Percentiles rank a stretch among this genome's conserved stretches.
Conservation (phyloP, 1,140 invertebrate genomes). For the Sycobia sp. region DNA sequence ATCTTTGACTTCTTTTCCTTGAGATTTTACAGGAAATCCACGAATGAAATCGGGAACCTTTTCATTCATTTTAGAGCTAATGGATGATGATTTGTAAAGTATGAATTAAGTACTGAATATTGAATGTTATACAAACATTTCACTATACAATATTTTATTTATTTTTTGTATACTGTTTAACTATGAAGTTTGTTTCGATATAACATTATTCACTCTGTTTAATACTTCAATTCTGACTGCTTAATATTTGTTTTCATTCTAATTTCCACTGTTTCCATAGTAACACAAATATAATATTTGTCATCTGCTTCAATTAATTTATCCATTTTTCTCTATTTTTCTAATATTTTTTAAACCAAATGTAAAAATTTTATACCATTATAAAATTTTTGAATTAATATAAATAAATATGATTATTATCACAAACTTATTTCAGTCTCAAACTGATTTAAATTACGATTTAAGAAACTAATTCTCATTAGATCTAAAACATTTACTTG, state of each 20-base stretch:
- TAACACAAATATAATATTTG: constrained; percentile 13
- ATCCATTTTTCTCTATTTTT: too few species aligned
- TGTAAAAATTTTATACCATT: too few species aligned
- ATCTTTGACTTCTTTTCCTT: constrained; percentile 17
- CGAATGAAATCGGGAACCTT: constrained; percentile 21
- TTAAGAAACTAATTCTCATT: constrained; percentile 31
- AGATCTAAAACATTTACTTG: constrained; percentile 29
- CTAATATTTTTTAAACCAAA: too few species aligned
- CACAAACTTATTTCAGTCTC: constrained; percentile 16
- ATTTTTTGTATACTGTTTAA: constrained; percentile 7
- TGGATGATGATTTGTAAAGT: neutral
- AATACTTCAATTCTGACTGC: neutral
- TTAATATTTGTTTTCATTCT: constrained; percentile 11
- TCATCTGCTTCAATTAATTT: too few species aligned
- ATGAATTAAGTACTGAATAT: neutral
- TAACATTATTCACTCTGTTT: neutral
- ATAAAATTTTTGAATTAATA: neutral
- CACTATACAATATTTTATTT: constrained; percentile 1
- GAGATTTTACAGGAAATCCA: constrained; percentile 11
- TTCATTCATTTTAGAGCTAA: constrained; percentile 23
- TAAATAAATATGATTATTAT: neutral
- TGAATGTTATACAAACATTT: neutral
- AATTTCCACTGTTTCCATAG: constrained; percentile 15
- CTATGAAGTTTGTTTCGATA: neutral
- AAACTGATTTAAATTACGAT: constrained; percentile 29